Conservation (phyloP, 2,888 invertebrate species). For the Campoplex capitator region DNA sequence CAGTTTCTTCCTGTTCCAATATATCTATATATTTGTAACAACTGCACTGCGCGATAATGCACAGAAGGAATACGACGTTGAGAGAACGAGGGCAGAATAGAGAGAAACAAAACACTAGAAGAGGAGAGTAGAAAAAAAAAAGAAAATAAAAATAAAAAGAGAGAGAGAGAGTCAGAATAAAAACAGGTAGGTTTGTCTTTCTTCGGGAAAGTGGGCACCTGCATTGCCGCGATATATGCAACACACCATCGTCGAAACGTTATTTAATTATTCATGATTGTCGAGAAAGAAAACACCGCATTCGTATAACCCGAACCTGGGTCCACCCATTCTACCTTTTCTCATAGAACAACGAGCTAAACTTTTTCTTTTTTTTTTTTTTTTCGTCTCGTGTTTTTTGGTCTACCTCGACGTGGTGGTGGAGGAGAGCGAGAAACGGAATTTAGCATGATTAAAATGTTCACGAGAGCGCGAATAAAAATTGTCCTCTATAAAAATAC, state of each 20-base stretch:
- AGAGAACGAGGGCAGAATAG: slow-evolving; percentile 13
- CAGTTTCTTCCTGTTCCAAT: slow-evolving; percentile 17
- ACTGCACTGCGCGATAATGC: slow-evolving; percentile 28
- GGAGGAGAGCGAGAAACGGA: slow-evolving; percentile 48
- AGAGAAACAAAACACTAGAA: neutral
- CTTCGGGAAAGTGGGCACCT: slow-evolving; percentile 51
- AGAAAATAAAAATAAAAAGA: slow-evolving; percentile 30
- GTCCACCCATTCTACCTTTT: slow-evolving; percentile 22
- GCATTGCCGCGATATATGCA: slow-evolving; percentile 27
- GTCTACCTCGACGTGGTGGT: slow-evolving; percentile 16
- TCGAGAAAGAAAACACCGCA: slow-evolving; percentile 62
- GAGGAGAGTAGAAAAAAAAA: slow-evolving; percentile 13
- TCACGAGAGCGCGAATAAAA: slow-evolving; percentile 58
- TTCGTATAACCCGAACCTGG: slow-evolving; percentile 39
- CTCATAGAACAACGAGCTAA: slow-evolving; percentile 30
- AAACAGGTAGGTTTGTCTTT: slow-evolving; percentile 39
- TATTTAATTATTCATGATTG: slow-evolving; percentile 69
- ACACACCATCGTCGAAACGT: slow-evolving; percentile 56
- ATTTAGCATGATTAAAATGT: slow-evolving; percentile 67
- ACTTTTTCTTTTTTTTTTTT: slow-evolving; percentile 23
- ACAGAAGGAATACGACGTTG: slow-evolving; percentile 35
- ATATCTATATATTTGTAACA: slow-evolving; percentile 33
- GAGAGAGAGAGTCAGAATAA: neutral
- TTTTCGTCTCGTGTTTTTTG: neutral
- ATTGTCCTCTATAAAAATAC: slow-evolving; percentile 21